Percentiles rank a stretch among this genome's conserved stretches.
These are phyloP conservation scores for Brevimyrus niger DNA, from an alignment of 2,113 vertebrate genomes.

Conservation along the genomic window DNA sequence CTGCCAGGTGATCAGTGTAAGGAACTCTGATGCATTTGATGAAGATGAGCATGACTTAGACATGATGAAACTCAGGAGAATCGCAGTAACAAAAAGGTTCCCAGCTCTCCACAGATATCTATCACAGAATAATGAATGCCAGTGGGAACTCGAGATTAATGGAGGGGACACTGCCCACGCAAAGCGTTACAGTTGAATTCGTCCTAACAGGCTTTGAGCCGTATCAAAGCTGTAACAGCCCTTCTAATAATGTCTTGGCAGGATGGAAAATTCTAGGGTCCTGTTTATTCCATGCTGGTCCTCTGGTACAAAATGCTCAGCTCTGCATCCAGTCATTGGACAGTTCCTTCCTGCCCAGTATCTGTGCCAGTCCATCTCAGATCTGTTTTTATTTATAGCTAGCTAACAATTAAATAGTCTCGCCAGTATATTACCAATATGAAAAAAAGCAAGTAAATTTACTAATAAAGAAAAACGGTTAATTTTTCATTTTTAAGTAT, in stretches of 20 bases:
- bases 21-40: neutral
- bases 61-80: neutral
- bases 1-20: neutral
- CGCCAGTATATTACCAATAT: neutral
- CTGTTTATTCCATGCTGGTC: neutral
- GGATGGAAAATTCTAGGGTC: neutral
- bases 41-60: neutral
- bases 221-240: neutral
- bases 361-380: neutral
- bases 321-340: neutral
- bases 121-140: neutral
- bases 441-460: neutral
- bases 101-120: neutral
- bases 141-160: neutral
- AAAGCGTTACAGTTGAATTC: neutral
- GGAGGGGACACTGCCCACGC: neutral
- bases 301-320: neutral
- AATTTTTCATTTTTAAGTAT: neutral
- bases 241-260: neutral
- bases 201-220: neutral
- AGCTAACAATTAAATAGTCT: neutral
- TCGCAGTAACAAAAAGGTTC: too few relatives aligned
- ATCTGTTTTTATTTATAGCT: neutral
- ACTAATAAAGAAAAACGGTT: neutral
- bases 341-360: neutral